Evolutionary conservation across 2,888 invertebrate species (phyloP), one percentile per base, ranked within the genome.

Genomic region (Cloeon dipterum): DNA sequence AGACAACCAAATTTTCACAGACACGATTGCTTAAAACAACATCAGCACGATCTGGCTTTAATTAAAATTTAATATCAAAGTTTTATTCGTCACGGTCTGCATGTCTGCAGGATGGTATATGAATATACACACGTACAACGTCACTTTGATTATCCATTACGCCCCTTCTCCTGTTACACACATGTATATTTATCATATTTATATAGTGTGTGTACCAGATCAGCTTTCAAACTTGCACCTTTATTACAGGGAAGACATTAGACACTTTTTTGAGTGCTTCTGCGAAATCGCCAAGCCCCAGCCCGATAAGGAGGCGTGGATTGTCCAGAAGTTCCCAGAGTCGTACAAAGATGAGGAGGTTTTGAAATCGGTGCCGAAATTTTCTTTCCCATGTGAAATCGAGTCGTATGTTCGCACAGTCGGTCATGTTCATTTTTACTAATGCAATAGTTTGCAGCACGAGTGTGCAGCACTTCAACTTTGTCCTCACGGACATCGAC

Each of bases 401-500:
- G 70, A 73, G 55, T 74, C 74, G 82, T 81, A 58, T 61, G 66
- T 68, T 42, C 34, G 13, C 11, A 21, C 8, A 14, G 3, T 10
- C 32, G 4, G 13, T 32, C 16, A 17, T 13, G 25, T 34, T 33
- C 34, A 19, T 38, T 42, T 20, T 37, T 36, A 14, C 41, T 36
- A 3, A 16, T 14, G 19, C 10, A 3, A 18, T 18, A 10, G n/a
- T n/a, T 42, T 70, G 45, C 62, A 86, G 86, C 54, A 64, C 67
- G 47, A 74, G 75, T 41, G 82, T 93, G 39, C 88, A 93, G 57
- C 79, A 88, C 50, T 98, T 91, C 58, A 93, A 93, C 19, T 98
- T 96, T 62, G 94, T 93, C 36, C 62, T 96, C 51, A 98, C 96
- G 18, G 88, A 83, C 47, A 69, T 78, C 47, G 88, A 91, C 54